Evolutionary conservation across 1,140 invertebrate species (phyloP).

Genomic region (Anastrepha ludens): DNA sequence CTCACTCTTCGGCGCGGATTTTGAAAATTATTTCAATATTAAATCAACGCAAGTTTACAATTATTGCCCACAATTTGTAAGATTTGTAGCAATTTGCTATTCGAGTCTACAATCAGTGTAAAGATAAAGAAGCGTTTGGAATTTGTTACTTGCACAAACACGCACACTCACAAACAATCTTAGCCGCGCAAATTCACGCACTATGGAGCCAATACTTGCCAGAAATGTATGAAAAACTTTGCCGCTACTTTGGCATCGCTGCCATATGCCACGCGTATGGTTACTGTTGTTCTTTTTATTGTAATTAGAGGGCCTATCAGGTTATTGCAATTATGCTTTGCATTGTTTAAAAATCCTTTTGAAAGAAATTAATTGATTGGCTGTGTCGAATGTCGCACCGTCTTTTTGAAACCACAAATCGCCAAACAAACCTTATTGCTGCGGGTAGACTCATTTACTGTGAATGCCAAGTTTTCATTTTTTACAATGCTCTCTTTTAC

Average conservation of each 20-base stretch:
- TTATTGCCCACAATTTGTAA: constrained; percentile 21
- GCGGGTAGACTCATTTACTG: too few species aligned
- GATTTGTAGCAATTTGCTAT: constrained; percentile 13
- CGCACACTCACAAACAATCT: not conserved
- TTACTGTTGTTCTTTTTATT: constrained; percentile 2
- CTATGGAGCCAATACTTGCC: not conserved
- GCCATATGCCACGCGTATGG: not conserved
- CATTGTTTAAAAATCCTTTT: too few species aligned
- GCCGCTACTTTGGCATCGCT: not conserved
- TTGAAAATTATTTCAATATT: constrained; percentile 15
- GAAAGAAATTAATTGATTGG: too few species aligned
- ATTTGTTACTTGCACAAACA: not conserved
- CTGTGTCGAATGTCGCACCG: too few species aligned
- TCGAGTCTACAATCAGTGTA: not conserved
- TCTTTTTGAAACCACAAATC: too few species aligned
- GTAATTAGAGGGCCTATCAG: not conserved
- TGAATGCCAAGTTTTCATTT: too few species aligned
- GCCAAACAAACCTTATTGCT: too few species aligned
- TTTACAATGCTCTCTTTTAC: too few species aligned
- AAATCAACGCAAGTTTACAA: constrained; percentile 34
- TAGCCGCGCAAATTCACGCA: not conserved
- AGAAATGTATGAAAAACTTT: constrained; percentile 10
- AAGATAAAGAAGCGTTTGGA: not conserved
- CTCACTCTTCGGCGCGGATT: not conserved
- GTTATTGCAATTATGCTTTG: too few species aligned